Evolutionary conservation across 2,797 vertebrate genomes (phyloP), one percentile per base, ranked within the genome.

Genomic region (Bucorvus abyssinicus): DNA sequence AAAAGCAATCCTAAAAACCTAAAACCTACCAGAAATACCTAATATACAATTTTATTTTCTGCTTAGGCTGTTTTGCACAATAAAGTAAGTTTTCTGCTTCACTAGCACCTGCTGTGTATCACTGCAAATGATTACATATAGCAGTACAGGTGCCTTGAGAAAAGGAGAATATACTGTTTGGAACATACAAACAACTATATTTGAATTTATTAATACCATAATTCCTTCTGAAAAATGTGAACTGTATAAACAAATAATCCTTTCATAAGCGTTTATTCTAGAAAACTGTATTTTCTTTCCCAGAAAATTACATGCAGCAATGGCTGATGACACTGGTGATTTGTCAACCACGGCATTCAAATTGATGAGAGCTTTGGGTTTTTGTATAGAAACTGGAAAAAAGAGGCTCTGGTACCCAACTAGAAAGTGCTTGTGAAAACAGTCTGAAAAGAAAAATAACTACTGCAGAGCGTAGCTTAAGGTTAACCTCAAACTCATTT

Each of bases 131-230:
- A 42, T 44, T 59, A 22, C 0, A 0, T 38, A 32, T 6, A 83
- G 75, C 15, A 50, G 74, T 34, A 53, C 75, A 89, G 65, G 64
- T 87, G 42, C 73, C 49, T 76, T 42, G 10, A 65, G 38, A 59
- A 73, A 87, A 84, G 32, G 36, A 76, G 49, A 84, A 52, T 64
- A 78, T 57, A 65, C 44, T 61, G 14, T 89, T 83, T 1, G 2
- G 60, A 87, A 87, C 14, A 71, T 34, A 14, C 10, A 60, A 65
- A 61, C 5, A 89, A 27, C 19, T 68, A 12, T 14, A 57, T 89
- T 84, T 93, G 53, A 92, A 87, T 94, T 87, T 87, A 84, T 78
- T 18, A 68, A 36, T 87, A 78, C 71, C 36, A 24, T 52, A 78
- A 78, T 88, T 89, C 27, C 42, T 84, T 88, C 76, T 71, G 80